Evolutionary conservation across 2,888 invertebrate species (phyloP), one percentile per base, ranked within the genome.

Genomic region (Trichogramma evanescens): DNA sequence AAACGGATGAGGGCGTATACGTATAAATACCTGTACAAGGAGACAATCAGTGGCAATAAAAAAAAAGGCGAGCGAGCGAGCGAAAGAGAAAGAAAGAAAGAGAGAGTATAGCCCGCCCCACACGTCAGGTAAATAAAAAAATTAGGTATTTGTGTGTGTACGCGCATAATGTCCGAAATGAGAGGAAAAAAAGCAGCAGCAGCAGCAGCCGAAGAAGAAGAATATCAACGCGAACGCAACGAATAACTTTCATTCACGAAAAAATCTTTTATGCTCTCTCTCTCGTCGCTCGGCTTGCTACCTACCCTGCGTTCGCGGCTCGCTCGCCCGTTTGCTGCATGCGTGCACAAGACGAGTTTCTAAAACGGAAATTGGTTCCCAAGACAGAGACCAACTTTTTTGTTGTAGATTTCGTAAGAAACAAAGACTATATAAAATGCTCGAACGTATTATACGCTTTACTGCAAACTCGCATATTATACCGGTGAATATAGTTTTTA

Each of bases 221-320:
- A 26, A 26, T 26, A 26, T 26, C 26, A 26, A 26, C 26, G 26
- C 26, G 26, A 26, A 51, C 45, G 48, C 45, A 52, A 63, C 58
- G 67, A 66, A 66, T 67, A 65, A 62, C 59, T 68, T 71, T 74
- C 72, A 73, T 74, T 73, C 73, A 70, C 66, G 57, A 71, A 26
- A 26, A 26, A 72, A 71, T 70, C 70, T 68, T 72, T 72, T 68
- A 68, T 72, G 66, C 66, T 63, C 26, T 26, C 26, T 26, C 26
- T 26, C 26, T 26, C 26, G 56, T 4, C 39, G 57, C 26, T 26
- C 26, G 26, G 26, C 3, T 26, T 26, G 26, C 26, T 26, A 26
- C 26, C 26, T 26, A 26, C 26, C 26, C 26, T 26, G 26, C 26
- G 26, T 26, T 26, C 26, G 26, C 26, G 2, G 26, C 26, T 26